phyloP scores from a whole-genome alignment of 2,113 vertebrate species.

The Amblyornis subalaris region DNA sequence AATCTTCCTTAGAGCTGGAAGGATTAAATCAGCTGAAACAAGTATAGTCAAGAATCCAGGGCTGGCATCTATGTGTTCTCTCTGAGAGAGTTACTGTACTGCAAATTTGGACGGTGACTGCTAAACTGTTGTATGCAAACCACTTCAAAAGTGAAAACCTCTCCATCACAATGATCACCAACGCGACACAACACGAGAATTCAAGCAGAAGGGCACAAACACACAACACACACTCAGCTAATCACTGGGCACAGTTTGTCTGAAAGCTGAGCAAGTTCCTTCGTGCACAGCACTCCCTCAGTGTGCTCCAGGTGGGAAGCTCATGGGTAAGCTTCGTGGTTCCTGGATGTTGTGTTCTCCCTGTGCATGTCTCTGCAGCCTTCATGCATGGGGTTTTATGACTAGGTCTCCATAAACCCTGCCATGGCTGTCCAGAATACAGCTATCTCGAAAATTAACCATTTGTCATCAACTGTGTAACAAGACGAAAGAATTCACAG shows the following conservation, averaged over 20 bases:
- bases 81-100: neutral
- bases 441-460: neutral
- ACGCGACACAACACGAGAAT: fast-evolving
- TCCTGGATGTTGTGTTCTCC: neutral
- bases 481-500: neutral
- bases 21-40: conserved; percentile 1
- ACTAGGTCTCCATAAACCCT: neutral
- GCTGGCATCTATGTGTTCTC: neutral
- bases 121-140: neutral
- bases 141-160: neutral
- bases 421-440: neutral
- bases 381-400: neutral
- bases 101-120: neutral
- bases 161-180: neutral
- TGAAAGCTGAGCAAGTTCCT: neutral
- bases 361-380: neutral
- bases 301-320: neutral
- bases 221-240: fast-evolving
- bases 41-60: neutral
- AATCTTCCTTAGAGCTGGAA: neutral
- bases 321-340: neutral
- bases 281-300: neutral
- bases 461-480: fast-evolving
- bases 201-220: neutral
- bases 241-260: neutral